phyloP scores from a whole-genome alignment of 1,140 invertebrate species.

The Caenorhabditis remanei region DNA sequence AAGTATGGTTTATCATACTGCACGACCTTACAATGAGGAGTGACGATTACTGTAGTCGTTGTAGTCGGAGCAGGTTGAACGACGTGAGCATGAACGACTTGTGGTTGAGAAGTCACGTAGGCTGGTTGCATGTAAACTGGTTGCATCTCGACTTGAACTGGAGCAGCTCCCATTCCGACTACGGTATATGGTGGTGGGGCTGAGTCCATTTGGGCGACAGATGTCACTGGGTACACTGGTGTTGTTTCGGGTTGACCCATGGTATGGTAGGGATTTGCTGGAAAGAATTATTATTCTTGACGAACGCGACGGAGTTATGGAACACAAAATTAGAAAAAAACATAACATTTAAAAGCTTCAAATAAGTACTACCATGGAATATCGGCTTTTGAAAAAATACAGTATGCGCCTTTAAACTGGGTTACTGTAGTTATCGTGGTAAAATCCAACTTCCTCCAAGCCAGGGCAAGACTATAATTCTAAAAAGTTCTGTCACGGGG shows the following conservation, averaged over 20 bases:
- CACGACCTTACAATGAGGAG: background rate
- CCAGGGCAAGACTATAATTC: no score
- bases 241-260: background rate
- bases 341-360: no score
- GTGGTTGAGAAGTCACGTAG: background rate
- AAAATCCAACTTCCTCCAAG: no score
- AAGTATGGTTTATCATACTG: background rate
- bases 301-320: no score
- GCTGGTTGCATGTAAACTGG: background rate
- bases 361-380: no score
- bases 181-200: background rate
- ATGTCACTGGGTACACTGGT: constrained; percentile 5
- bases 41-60: constrained; percentile 11
- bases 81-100: background rate
- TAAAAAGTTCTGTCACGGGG: no score
- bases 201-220: background rate
- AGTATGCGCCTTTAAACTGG: no score
- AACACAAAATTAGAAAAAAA: no score
- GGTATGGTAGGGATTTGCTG: background rate
- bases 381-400: no score
- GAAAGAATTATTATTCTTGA: background rate
- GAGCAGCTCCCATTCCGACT: background rate
- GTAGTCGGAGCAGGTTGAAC: background rate
- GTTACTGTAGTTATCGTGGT: no score
- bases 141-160: constrained; percentile 35